phyloP scores from a whole-genome alignment of 2,113 vertebrate genomes.

The Clarias magur region DNA sequence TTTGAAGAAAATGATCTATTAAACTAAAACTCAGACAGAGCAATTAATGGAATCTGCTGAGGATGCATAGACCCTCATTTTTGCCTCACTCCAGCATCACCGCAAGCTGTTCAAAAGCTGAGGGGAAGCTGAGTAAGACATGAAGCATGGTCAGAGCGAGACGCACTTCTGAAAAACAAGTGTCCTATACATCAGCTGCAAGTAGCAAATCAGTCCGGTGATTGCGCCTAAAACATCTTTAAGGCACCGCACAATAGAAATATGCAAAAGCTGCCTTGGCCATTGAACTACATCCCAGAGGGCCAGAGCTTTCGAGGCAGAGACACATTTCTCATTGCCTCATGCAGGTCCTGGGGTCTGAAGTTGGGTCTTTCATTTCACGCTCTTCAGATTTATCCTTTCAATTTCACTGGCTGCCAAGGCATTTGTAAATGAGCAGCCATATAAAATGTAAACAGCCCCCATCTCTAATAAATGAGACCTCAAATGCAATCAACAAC shows the following conservation, averaged over 20 bases:
- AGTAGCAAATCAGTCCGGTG: constrained; percentile 44
- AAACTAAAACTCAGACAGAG: not conserved
- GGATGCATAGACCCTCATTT: constrained; percentile 4
- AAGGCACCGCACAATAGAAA: not conserved
- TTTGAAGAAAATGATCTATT: not conserved
- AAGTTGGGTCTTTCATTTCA: constrained; percentile 43
- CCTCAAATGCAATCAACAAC: constrained; percentile 60
- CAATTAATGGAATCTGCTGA: constrained; percentile 1
- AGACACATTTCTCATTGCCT: not conserved
- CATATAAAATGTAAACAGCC: constrained; percentile 63
- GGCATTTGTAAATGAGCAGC: constrained; percentile 51
- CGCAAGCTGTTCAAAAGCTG: not conserved
- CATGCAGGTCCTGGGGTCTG: constrained; percentile 20
- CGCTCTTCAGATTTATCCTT: constrained; percentile 60
- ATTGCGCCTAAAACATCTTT: constrained; percentile 27
- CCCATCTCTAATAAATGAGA: constrained; percentile 60
- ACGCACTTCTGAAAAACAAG: constrained; percentile 56
- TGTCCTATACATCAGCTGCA: constrained; percentile 19
- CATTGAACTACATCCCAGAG: constrained; percentile 34
- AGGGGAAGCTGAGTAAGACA: not conserved
- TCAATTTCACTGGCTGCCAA: constrained; percentile 48
- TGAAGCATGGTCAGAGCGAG: not conserved
- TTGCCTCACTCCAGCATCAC: not conserved
- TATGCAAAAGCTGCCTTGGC: not conserved
- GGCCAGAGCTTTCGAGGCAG: constrained; percentile 8